Conservation (phyloP, 2,113 vertebrate genomes). For the Pseudopipra pipra region DNA sequence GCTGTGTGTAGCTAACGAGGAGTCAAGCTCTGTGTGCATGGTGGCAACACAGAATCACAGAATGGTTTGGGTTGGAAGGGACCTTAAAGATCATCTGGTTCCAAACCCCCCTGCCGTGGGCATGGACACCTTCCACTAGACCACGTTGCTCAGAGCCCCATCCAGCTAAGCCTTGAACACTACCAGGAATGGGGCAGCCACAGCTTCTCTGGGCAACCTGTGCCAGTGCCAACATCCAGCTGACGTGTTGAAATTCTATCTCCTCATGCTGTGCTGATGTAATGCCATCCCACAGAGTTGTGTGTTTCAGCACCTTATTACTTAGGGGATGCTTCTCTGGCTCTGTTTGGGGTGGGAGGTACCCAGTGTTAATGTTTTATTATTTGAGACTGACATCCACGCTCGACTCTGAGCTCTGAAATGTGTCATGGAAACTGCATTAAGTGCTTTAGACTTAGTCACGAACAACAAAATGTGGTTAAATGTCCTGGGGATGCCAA, state of each 20-base stretch:
- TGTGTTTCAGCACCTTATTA: background rate
- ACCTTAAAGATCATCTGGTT: background rate
- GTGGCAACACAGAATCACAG: background rate
- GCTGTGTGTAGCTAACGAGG: accelerated
- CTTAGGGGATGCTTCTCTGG: background rate
- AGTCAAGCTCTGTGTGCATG: background rate
- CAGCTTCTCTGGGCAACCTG: background rate
- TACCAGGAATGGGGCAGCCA: background rate
- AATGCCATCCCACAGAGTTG: background rate
- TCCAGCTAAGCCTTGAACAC: background rate
- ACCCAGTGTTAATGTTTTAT: background rate
- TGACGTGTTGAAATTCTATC: accelerated
- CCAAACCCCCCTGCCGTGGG: no score
- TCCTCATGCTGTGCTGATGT: background rate
- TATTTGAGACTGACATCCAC: background rate
- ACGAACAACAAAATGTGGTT: background rate
- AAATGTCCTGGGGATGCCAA: background rate
- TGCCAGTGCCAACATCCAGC: background rate
- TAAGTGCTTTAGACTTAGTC: background rate
- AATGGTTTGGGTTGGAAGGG: no score
- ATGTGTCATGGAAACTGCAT: background rate
- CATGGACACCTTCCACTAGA: no score
- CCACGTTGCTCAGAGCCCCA: background rate
- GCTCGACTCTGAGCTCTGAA: background rate
- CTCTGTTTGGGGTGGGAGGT: background rate